Evolutionary conservation across 2,797 vertebrate species (phyloP).

Genomic region (Chelon auratus): DNA sequence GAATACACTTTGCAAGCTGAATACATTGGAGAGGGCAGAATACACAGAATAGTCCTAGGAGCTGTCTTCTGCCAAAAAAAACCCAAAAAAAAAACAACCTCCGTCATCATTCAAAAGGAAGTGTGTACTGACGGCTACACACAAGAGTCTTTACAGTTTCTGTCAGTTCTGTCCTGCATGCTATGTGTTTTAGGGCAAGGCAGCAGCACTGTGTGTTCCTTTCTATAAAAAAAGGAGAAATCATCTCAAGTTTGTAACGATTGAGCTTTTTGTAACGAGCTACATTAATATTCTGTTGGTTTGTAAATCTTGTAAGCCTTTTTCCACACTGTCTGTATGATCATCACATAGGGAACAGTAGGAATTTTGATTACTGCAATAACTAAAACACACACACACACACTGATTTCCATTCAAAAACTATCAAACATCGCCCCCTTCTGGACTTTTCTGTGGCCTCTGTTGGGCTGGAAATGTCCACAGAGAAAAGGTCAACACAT

Average conservation of each 20-base stretch:
- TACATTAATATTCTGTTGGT: constrained; percentile 22
- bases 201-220: constrained; percentile 19
- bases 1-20: constrained; percentile 59
- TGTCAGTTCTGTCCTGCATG: constrained; percentile 24
- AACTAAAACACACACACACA: no score
- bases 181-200: constrained; percentile 18
- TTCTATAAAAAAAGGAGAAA: constrained; percentile 31
- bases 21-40: constrained; percentile 45
- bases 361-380: neutral
- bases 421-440: constrained; percentile 55
- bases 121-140: neutral
- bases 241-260: constrained; percentile 11
- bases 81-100: constrained; percentile 1
- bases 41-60: constrained; percentile 45
- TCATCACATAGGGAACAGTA: constrained; percentile 12
- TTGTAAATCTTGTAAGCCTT: constrained; percentile 21
- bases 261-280: constrained; percentile 17
- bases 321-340: constrained; percentile 10
- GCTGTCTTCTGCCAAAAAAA: constrained; percentile 27
- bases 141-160: constrained; percentile 21
- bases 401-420: constrained; percentile 7
- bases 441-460: constrained; percentile 34
- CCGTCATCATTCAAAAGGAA: constrained; percentile 13
- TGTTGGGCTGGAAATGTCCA: neutral
- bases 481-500: neutral